Evolutionary conservation across 2,888 invertebrate species (phyloP).

Genomic region (Agonum fuliginosum): DNA sequence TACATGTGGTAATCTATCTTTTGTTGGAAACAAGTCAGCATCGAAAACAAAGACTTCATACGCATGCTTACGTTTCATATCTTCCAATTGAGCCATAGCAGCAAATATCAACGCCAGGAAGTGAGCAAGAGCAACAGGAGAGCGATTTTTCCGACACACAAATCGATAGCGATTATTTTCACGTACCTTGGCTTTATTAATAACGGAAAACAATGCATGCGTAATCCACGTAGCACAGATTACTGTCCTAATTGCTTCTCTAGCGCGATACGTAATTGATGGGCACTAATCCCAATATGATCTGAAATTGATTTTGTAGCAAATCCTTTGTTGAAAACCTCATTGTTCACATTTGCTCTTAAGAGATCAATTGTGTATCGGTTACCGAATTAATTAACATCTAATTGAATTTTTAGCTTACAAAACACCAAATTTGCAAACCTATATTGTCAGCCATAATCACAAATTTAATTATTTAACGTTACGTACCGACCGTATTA

Average conservation of each 20-base stretch:
- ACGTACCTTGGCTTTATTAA: conserved; percentile 33
- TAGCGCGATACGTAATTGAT: conserved; percentile 44
- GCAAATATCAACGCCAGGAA: not conserved
- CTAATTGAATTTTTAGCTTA: not conserved
- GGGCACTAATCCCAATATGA: conserved; percentile 43
- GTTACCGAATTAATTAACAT: conserved; percentile 12
- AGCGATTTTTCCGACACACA: not conserved
- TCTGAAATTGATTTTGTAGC: conserved; percentile 40
- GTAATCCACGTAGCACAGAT: conserved; percentile 43
- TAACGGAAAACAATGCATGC: conserved; percentile 41
- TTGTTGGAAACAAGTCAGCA: not conserved
- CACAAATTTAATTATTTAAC: too few relatives aligned
- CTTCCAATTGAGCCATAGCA: not conserved
- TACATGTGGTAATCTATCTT: conserved; percentile 3
- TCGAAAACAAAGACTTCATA: conserved; percentile 4
- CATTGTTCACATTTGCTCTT: conserved; percentile 26
- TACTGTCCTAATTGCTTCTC: conserved; percentile 35
- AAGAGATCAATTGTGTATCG: not conserved
- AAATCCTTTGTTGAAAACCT: conserved; percentile 24
- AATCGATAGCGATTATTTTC: conserved; percentile 32
- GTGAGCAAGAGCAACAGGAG: not conserved
- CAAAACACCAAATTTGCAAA: not conserved
- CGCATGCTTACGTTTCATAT: too few relatives aligned
- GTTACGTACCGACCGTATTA: too few relatives aligned
- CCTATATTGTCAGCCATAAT: too few relatives aligned